These are phyloP conservation scores for Saccopteryx bilineata DNA, from an alignment of 2,113 vertebrate genomes.

Conservation along the genomic window DNA sequence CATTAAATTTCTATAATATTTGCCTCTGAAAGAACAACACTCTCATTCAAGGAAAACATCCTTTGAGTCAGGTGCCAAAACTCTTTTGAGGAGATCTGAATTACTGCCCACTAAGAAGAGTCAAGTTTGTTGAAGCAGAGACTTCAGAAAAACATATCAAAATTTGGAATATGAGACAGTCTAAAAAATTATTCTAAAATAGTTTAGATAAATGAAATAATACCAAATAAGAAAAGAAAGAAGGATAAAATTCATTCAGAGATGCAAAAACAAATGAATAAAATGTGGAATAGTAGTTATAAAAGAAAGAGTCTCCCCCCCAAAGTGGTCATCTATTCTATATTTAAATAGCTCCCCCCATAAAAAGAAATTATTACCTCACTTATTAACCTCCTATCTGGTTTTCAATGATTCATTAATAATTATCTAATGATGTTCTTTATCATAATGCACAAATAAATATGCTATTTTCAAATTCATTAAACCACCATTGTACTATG, in stretches of 20 bases:
- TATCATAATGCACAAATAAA: neutral
- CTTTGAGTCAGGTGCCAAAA: neutral
- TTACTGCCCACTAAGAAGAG: neutral
- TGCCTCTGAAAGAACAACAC: neutral
- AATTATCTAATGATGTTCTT: neutral
- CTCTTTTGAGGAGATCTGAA: constrained; percentile 67
- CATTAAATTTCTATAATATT: constrained; percentile 54
- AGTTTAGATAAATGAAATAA: constrained; percentile 16
- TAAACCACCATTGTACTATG: neutral
- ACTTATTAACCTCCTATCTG: neutral
- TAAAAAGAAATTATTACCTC: neutral
- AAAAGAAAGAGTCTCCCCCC: neutral
- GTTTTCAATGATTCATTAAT: neutral
- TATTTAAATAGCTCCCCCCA: neutral
- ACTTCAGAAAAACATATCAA: neutral
- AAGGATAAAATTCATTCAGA: neutral
- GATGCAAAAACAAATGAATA: neutral
- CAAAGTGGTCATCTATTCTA: neutral
- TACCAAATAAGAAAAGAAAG: neutral
- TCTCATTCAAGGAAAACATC: constrained; percentile 66
- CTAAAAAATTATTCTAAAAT: neutral
- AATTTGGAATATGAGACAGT: neutral
- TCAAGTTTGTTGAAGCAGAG: constrained; percentile 25
- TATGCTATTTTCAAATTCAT: neutral
- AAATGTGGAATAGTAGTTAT: neutral